phyloP scores from a whole-genome alignment of 2,113 vertebrate species.

The Pandion haliaetus region DNA sequence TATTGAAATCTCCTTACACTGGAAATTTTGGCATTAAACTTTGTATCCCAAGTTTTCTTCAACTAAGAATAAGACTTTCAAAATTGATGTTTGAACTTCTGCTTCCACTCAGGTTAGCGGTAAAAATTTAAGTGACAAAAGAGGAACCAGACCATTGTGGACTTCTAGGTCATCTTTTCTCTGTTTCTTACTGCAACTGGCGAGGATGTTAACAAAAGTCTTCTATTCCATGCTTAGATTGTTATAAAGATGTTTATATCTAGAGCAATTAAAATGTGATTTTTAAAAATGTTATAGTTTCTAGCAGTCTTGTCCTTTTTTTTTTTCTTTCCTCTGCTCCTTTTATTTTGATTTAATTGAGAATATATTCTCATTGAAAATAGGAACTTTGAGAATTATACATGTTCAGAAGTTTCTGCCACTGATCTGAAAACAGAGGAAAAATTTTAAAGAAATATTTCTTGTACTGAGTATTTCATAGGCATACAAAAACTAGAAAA shows the following conservation, averaged over 20 bases:
- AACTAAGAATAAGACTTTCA: not conserved
- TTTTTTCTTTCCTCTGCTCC: too few species aligned
- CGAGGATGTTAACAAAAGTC: not conserved
- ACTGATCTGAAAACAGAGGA: not conserved
- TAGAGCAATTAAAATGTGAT: not conserved
- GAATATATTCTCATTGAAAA: not conserved
- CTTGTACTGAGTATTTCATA: not conserved
- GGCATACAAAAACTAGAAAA: not conserved
- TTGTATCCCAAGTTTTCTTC: not conserved
- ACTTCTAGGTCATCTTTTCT: not conserved
- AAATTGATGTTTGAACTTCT: not conserved
- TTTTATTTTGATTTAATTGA: not conserved
- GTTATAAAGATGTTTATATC: not conserved
- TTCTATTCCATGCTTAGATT: not conserved
- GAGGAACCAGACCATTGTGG: not conserved
- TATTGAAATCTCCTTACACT: not conserved
- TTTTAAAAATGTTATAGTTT: not conserved
- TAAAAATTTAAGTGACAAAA: not conserved
- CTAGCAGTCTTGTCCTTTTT: accelerated
- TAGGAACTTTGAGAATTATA: not conserved
- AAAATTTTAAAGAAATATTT: not conserved
- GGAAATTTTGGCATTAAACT: not conserved
- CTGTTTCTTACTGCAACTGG: not conserved
- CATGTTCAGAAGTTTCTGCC: not conserved
- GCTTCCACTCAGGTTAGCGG: not conserved